Evolutionary conservation across 2,113 vertebrate genomes (phyloP).

Genomic region (Gallinago jamesoni): DNA sequence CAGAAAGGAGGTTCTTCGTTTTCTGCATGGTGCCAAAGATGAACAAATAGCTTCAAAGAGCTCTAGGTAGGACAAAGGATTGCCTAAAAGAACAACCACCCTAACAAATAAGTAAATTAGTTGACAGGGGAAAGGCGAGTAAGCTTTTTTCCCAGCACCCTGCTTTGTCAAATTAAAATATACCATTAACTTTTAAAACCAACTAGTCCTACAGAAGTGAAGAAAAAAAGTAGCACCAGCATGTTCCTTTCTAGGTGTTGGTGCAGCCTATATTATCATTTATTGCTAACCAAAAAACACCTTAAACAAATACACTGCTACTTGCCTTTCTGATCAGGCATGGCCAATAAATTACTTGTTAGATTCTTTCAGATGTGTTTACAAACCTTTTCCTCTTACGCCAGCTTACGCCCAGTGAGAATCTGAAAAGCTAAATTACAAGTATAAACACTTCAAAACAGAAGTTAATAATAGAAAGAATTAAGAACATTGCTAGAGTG

Average conservation of each 20-base stretch:
- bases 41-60: neutral
- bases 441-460: constrained; percentile 29
- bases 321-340: neutral
- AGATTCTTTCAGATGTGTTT: neutral
- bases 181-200: neutral
- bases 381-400: neutral
- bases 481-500: neutral
- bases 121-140: neutral
- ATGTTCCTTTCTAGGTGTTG: neutral
- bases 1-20: neutral
- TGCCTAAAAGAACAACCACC: neutral
- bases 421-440: neutral
- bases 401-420: neutral
- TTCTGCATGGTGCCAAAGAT: neutral
- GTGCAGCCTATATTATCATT: neutral
- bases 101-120: neutral
- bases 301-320: neutral
- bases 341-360: neutral
- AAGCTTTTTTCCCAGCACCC: neutral
- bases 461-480: constrained; percentile 45
- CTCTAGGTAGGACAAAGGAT: neutral
- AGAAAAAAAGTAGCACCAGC: neutral
- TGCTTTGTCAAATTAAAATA: neutral
- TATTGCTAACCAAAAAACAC: neutral
- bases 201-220: neutral